Base-by-base conservation (phyloP, 1,140 invertebrate species). In the Plutomurus gul region DNA sequence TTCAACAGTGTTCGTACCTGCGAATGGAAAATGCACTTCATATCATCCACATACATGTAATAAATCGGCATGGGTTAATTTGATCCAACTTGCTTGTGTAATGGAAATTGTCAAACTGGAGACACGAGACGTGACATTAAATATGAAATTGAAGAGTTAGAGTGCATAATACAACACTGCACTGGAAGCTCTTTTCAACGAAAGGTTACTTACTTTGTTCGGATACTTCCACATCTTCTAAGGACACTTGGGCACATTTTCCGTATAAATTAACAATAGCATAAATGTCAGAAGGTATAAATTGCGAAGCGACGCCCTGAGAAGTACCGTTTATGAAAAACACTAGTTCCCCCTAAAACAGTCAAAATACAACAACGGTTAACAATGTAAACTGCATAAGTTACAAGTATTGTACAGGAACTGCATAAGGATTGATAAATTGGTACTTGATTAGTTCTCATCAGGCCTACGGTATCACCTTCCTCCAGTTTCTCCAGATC, bases 191-290 rank as follows among this genome's bases (percentile, higher is more conserved):
- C n/a, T n/a, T n/a, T n/a, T n/a, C n/a, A n/a, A 43, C 18, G 20
- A 74, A 73, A 72, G 27, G 22, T 65, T 76, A 30, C 47, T 76
- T 74, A 82, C 82, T 78, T 81, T 83, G 82, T 37, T 83, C 82
- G 2, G 78, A 80, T 0, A 56, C 46, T 70, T 82, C 46, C 13
- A 82, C 82, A 77, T 83, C 81, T 22, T 80, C 82, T 13, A 89
- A 84, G 7, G 88, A 92, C 10, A 97, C 92, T 89, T 97, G 95
- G 7, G 94, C 92, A 88, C 95, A 97, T 86, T 96, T 95, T 2
- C 95, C 95, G 87, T 96, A 97, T 85, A 98, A 88, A 87, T 97
- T 95, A 27, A 97, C 90, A 13, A 98, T 91, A 8, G 93, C 95
- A 89, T 92, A 97, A 16, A 97, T 88, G 46, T 89, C 87, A 16